Base-by-base conservation (phyloP, 2,113 vertebrate species). In the Psilopsiagon aurifrons region DNA sequence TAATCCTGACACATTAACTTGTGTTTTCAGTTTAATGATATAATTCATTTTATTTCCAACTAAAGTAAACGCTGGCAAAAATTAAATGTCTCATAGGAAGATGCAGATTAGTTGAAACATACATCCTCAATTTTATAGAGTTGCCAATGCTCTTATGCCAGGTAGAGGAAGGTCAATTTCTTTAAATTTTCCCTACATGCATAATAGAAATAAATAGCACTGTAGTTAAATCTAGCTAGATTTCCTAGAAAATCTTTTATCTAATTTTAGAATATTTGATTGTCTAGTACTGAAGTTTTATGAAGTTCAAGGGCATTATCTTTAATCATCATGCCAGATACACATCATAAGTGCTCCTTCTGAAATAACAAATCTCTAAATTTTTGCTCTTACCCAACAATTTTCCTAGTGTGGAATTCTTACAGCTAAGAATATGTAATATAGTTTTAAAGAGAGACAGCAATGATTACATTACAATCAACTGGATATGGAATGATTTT, bases 191-290 rank as follows among this genome's bases (percentile, higher is more conserved):
- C 20, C 63, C n/a, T 86, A 27, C 49, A 74, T 3, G 12, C 39
- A 55, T 55, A 86, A 81, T 31, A 44, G 80, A 88, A 86, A 90
- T 83, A 90, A 67, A 90, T 68, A 76, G 17, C 11, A 9, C 77
- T 93, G 64, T 60, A 81, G 68, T 82, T 91, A 83, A 88, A 78
- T 51, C 35, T 43, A 75, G 68, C 15, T 49, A 49, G 47, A 94
- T 81, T 95, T 95, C 80, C 73, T 88, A 95, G 77, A 91, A 91
- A 78, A 23, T 49, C 68, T 78, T 77, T 27, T 51, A 46, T 47
- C 64, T 86, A 74, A 74, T 86, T 91, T 92, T 86, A 92, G 83
- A 81, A 43, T 76, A 17, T 88, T 92, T 90, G 74, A 86, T 83
- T 76, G 51, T 90, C 59, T 71, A 83, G 70, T 57, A 88, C 24